A percentile compares a stretch with the other conserved stretches of the same genome.
These are phyloP conservation scores for Porphyrio hochstetteri DNA, from an alignment of 2,113 vertebrate genomes.

Conservation along the genomic window DNA sequence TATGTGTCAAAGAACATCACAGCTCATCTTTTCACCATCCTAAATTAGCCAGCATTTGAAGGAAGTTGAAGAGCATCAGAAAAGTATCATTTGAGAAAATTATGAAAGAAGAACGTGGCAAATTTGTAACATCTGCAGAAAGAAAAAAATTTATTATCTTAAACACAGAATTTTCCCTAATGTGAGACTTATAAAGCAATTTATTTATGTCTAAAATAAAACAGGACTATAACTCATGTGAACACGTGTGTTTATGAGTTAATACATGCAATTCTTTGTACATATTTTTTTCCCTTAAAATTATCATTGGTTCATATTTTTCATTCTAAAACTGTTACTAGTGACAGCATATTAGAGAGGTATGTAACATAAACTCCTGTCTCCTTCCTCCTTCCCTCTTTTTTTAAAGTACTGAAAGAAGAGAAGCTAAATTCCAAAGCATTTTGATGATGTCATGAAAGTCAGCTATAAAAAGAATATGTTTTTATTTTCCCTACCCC, in stretches of 20 bases:
- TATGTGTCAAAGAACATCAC: not conserved
- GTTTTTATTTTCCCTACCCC: not conserved
- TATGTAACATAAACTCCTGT: not conserved
- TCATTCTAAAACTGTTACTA: not conserved
- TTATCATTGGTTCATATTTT: not conserved
- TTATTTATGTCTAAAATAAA: not conserved
- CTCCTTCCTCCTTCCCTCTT: not conserved
- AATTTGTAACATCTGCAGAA: not conserved
- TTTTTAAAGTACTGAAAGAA: not conserved
- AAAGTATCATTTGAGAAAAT: not conserved
- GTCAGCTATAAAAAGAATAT: not conserved
- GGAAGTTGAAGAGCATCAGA: not conserved
- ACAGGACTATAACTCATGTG: not conserved
- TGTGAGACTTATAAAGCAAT: not conserved
- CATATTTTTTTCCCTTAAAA: not conserved
- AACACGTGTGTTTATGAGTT: not conserved
- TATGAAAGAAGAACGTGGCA: not conserved
- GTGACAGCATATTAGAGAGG: not conserved
- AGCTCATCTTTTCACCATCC: not conserved
- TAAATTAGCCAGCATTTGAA: not conserved
- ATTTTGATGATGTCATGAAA: constrained; percentile 4
- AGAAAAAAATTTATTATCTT: not conserved
- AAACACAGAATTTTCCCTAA: not conserved
- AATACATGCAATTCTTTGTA: not conserved
- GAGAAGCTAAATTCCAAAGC: not conserved